Evolutionary conservation across 2,113 vertebrate species (phyloP).

Genomic region (Perognathus longimembris): DNA sequence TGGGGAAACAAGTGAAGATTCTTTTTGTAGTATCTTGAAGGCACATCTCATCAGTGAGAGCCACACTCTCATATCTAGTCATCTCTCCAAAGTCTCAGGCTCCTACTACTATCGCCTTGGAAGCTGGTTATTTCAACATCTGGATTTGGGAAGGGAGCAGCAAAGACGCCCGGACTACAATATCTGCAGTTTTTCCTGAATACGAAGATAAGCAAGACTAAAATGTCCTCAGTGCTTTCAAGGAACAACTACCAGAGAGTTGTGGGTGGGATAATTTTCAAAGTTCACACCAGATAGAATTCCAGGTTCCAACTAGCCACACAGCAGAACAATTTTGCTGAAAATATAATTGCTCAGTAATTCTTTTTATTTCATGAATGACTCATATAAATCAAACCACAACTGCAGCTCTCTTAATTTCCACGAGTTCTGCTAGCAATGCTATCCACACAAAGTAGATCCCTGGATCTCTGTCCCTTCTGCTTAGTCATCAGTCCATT

Average conservation of each 20-base stretch:
- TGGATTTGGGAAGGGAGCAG: too few species aligned
- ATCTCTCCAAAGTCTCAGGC: not conserved
- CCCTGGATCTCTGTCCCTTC: not conserved
- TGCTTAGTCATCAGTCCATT: not conserved
- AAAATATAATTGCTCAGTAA: not conserved
- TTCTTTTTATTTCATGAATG: conserved; percentile 31
- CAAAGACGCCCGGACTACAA: not conserved
- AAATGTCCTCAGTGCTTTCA: not conserved
- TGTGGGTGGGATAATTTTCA: not conserved
- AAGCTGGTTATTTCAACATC: not conserved
- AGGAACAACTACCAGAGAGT: not conserved
- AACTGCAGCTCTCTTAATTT: not conserved
- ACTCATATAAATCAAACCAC: not conserved
- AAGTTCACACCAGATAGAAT: not conserved
- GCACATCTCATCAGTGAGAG: not conserved
- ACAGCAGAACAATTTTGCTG: not conserved
- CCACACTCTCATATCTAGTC: not conserved
- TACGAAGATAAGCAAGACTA: not conserved
- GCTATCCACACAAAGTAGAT: not conserved
- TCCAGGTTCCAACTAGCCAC: not conserved
- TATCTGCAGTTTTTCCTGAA: not conserved
- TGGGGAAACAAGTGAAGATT: not conserved
- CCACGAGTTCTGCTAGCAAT: not conserved
- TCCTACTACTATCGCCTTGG: not conserved
- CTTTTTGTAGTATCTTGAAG: not conserved